A percentile compares a stretch with the other conserved stretches of the same genome.
These are phyloP conservation scores for Notarius lentiginosus DNA, from an alignment of 2,113 vertebrate species.

Conservation along the genomic window DNA sequence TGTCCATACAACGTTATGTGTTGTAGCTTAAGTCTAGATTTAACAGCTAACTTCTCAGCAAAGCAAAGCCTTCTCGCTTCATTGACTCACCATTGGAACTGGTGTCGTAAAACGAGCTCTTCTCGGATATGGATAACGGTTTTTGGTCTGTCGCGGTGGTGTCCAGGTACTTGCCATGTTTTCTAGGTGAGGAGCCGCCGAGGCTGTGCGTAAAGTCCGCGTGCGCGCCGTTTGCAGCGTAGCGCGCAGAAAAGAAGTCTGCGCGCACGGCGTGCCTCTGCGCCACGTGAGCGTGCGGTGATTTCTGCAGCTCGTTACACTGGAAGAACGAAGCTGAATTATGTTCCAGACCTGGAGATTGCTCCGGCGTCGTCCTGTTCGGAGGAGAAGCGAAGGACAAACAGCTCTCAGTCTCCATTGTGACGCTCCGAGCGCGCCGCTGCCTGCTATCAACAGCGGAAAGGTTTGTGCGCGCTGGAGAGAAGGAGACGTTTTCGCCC, in stretches of 20 bases:
- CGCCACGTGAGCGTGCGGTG: conserved; percentile 62
- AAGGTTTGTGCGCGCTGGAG: conserved; percentile 59
- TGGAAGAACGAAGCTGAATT: conserved; percentile 64
- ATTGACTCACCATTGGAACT: conserved; percentile 65
- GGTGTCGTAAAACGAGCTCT: conserved; percentile 69
- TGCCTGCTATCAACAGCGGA: conserved; percentile 57
- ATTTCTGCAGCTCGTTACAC: conserved; percentile 69
- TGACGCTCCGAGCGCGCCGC: conserved; percentile 60
- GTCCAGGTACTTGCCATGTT: conserved; percentile 77
- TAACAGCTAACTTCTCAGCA: neutral
- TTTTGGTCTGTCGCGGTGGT: conserved; percentile 68
- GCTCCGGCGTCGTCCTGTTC: conserved; percentile 67
- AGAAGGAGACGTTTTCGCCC: conserved; percentile 38
- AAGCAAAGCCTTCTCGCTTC: neutral
- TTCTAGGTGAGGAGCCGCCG: conserved; percentile 66
- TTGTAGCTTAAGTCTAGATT: neutral
- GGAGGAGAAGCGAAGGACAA: conserved; percentile 74
- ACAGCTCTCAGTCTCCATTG: conserved; percentile 81
- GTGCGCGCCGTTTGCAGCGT: conserved; percentile 48
- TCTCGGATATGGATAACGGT: conserved; percentile 63
- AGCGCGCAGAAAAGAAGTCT: conserved; percentile 70
- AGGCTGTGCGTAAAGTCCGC: conserved; percentile 71
- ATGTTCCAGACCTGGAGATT: conserved; percentile 68
- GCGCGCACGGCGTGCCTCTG: conserved; percentile 53
- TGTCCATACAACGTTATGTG: neutral